Conservation (phyloP, 2,113 vertebrate species). For the Pseudonaja textilis region DNA sequence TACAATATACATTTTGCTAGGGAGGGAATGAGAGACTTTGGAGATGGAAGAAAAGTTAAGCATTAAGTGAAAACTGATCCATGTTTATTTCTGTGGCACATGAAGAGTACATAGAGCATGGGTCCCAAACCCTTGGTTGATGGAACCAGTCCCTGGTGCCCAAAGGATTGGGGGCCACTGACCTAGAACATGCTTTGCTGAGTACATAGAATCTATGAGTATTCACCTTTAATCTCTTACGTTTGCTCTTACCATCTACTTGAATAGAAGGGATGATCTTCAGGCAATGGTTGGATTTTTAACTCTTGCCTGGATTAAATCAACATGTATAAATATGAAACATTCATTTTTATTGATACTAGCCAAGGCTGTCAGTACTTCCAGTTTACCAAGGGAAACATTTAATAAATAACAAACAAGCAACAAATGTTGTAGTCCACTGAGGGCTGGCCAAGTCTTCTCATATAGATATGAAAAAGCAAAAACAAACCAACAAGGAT, state of each 20-base stretch:
- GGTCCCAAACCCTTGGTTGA: neutral
- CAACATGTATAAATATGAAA: neutral
- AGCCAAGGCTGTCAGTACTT: neutral
- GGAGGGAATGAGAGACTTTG: neutral
- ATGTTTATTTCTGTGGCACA: neutral
- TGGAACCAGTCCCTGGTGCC: neutral
- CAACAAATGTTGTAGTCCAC: neutral
- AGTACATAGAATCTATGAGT: neutral
- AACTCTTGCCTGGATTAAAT: neutral
- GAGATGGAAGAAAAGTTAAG: neutral
- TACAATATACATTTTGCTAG: no score
- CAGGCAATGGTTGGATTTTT: neutral
- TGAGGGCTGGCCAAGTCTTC: neutral
- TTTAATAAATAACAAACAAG: neutral
- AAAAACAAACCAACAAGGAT: neutral
- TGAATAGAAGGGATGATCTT: neutral
- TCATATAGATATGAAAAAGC: neutral
- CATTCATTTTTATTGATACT: neutral
- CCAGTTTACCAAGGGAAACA: neutral
- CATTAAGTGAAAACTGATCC: neutral
- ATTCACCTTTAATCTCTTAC: neutral
- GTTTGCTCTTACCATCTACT: neutral
- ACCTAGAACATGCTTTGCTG: neutral
- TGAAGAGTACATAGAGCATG: neutral
- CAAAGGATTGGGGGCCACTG: no score